A percentile compares a stretch with the other conserved stretches of the same genome.
phyloP scores from a whole-genome alignment of 2,113 vertebrate species.

The Athene cunicularia region DNA sequence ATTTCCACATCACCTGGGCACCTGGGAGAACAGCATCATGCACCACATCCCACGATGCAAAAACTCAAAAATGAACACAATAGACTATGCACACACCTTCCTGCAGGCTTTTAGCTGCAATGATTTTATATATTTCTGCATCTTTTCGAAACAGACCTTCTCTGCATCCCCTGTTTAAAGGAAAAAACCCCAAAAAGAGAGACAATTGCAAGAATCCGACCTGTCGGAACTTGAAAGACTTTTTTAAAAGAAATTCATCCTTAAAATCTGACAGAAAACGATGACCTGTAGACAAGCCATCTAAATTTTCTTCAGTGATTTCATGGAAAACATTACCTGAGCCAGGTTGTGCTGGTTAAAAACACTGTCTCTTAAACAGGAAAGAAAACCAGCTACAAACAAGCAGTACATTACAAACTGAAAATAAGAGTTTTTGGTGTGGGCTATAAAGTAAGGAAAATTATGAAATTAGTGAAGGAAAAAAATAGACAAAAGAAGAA shows the following conservation, averaged over 20 bases:
- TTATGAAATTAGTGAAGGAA: not conserved
- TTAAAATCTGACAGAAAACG: not conserved
- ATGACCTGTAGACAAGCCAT: not conserved
- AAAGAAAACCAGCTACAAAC: not conserved
- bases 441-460: not conserved
- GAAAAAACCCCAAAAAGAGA: not conserved
- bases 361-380: not conserved
- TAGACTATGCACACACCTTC: not conserved
- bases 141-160: not conserved
- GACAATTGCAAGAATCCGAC: not conserved
- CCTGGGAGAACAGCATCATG: not conserved
- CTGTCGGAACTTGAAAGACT: not conserved
- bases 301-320: not conserved
- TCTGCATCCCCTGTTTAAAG: not conserved
- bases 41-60: rapidly evolving
- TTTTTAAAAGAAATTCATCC: not conserved
- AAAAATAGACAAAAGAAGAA: not conserved
- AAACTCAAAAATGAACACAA: not conserved
- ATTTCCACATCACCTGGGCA: rapidly evolving
- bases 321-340: not conserved
- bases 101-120: rapidly evolving
- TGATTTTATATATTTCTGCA: not conserved
- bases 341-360: not conserved
- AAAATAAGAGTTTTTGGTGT: not conserved
- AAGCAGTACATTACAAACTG: not conserved